phyloP scores from a whole-genome alignment of 2,888 invertebrate genomes.

The Cancer borealis region DNA sequence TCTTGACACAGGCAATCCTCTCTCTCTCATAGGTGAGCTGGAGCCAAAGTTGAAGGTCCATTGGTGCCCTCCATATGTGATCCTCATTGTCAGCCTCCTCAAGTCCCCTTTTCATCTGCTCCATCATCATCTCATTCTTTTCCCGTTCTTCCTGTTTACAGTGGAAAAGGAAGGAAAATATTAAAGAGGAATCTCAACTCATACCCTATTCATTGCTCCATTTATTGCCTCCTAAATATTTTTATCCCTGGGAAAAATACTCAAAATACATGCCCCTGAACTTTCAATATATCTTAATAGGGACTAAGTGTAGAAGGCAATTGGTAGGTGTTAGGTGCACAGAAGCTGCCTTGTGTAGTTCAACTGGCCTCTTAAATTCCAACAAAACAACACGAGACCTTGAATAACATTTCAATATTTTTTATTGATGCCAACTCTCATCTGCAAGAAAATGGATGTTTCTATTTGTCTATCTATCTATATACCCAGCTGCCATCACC shows the following conservation, averaged over 20 bases:
- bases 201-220: background rate
- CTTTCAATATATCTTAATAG: background rate
- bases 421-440: too few relatives aligned
- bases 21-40: constrained; percentile 98
- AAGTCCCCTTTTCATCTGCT: constrained; percentile 82
- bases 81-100: constrained; percentile 92
- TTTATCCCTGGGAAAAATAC: background rate
- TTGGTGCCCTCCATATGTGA: constrained; percentile 93
- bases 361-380: too few relatives aligned
- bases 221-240: background rate
- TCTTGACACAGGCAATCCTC: constrained; percentile 86
- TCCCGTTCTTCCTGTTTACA: constrained; percentile 62
- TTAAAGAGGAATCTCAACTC: background rate
- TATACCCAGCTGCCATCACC: too few relatives aligned
- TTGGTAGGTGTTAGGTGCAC: too few relatives aligned
- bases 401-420: too few relatives aligned
- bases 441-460: too few relatives aligned
- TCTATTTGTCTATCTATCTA: too few relatives aligned
- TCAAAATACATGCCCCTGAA: background rate
- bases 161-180: background rate
- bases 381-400: too few relatives aligned
- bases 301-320: too few relatives aligned
- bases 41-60: constrained; percentile 94
- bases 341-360: too few relatives aligned
- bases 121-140: constrained; percentile 69